Evolutionary conservation across 2,113 vertebrate genomes (phyloP).

Genomic region (Bolborhynchus lineola): DNA sequence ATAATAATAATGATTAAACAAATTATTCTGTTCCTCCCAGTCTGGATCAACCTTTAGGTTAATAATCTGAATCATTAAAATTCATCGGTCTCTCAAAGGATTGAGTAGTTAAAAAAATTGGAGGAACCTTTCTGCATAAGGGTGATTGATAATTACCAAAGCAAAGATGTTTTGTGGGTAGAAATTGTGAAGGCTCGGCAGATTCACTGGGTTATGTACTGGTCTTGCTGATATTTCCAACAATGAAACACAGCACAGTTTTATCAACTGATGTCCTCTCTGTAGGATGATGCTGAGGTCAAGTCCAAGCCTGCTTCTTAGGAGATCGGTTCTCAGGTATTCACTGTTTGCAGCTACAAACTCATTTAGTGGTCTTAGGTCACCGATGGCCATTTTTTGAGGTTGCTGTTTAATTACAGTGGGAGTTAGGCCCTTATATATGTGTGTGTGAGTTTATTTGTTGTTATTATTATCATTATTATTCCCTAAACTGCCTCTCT

Average conservation of each 20-base stretch:
- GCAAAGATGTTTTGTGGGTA: constrained; percentile 43
- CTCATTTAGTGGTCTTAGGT: background rate
- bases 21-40: constrained; percentile 76
- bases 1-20: constrained; percentile 83
- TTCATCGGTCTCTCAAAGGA: constrained; percentile 79
- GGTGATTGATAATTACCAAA: constrained; percentile 77
- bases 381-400: background rate
- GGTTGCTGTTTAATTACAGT: background rate
- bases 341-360: background rate
- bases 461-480: background rate
- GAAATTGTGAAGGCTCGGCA: constrained; percentile 16
- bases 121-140: constrained; percentile 67
- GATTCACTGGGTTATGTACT: background rate
- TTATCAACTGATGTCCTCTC: background rate
- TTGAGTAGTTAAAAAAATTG: constrained; percentile 68
- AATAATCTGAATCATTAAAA: constrained; percentile 80
- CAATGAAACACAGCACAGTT: background rate
- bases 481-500: background rate
- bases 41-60: constrained; percentile 80
- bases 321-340: background rate
- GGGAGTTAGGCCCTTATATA: background rate
- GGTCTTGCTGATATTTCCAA: background rate
- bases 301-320: background rate
- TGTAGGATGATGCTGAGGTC: background rate
- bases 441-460: background rate